A percentile compares a stretch with the other conserved stretches of the same genome.
Evolutionary conservation across 2,888 invertebrate genomes (phyloP).

Genomic region (Lumbricus terrestris): DNA sequence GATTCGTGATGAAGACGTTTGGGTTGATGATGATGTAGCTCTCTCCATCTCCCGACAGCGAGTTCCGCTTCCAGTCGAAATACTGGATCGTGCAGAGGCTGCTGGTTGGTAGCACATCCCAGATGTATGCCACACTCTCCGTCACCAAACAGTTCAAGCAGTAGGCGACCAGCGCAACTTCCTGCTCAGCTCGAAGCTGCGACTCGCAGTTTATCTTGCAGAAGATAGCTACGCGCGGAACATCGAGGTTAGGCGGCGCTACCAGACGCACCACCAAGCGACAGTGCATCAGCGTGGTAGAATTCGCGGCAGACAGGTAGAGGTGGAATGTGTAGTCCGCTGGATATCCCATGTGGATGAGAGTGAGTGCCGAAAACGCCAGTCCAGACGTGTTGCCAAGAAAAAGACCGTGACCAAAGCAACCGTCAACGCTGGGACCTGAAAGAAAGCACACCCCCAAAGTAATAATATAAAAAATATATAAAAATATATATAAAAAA

Average conservation of each 20-base stretch:
- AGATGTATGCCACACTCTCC: neutral
- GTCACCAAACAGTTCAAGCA: neutral
- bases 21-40: neutral
- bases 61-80: neutral
- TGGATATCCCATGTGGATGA: neutral
- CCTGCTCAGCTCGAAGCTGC: neutral
- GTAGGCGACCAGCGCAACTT: neutral
- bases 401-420: neutral
- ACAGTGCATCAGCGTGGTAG: neutral
- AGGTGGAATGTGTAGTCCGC: neutral
- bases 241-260: neutral
- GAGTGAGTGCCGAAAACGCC: neutral
- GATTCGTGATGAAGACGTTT: neutral
- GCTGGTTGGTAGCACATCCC: neutral
- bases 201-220: neutral
- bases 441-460: neutral
- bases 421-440: neutral
- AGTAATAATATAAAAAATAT: too few relatives aligned
- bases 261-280: neutral
- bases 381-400: neutral
- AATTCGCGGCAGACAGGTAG: neutral
- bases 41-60: neutral
- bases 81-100: neutral
- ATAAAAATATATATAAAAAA: too few relatives aligned
- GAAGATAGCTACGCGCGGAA: neutral